Base-by-base conservation (phyloP, 2,888 invertebrate genomes). In the Leucania comma region DNA sequence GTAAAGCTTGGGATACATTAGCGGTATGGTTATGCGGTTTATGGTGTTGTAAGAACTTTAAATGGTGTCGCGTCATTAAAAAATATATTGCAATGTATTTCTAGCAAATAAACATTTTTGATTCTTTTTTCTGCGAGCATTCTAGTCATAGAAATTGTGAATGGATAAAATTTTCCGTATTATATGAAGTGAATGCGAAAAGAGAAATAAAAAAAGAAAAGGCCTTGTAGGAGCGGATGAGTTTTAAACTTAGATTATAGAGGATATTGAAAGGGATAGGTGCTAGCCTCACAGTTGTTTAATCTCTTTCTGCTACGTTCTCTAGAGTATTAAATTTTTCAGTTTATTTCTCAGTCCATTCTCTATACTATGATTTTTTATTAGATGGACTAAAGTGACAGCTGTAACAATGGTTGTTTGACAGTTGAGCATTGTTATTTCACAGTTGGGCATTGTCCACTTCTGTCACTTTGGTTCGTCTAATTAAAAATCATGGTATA, bases 1-100 rank as follows among this genome's bases (percentile, higher is more conserved):
- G 57, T 68, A 62, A 77, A n/a, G 63, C 81, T 64, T 59, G 62
- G 58, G 61, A 58, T 12, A 77, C 64, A 76, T 70, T 80, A 62
- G 68, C 22, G 35, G 57, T 57, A 53, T 56, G 46, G 62, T 68
- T 61, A 70, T 58, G 68, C 50, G 57, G 69, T 54, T 54, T 67
- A 75, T 78, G 67, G 63, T 63, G 51, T 38, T 42, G 63, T 22
- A 77, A 79, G 77, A 61, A 46, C 35, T 42, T 58, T 17, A n/a
- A n/a, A 63, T 63, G 9, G 58, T 35, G 42, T 46, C 26, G 35
- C 22, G 22, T 57, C 35, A n/a, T 35, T 32, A n/a, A 2, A 32
- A 54, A 9, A 5, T 3, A 32, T 10, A 9, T 3, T n/a, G 29
- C n/a, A n/a, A n/a, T n/a, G n/a, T n/a, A n/a, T n/a, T n/a, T n/a